Conservation (phyloP, 2,797 vertebrate species). For the Gallinago nigripennis region DNA sequence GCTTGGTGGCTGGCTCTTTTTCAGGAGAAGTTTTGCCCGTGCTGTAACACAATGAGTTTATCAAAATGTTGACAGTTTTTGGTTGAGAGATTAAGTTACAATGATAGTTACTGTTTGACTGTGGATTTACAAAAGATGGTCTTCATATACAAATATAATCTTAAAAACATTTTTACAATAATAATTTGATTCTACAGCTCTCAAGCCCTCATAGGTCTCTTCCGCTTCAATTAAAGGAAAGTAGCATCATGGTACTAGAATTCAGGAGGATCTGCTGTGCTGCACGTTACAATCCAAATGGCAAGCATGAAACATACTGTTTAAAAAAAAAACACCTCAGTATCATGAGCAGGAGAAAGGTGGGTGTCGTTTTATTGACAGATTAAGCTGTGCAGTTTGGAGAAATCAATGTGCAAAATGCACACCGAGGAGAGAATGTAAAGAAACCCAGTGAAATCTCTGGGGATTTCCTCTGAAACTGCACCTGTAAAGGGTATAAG, state of each 20-base stretch:
- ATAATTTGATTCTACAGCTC: neutral
- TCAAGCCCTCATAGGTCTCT: neutral
- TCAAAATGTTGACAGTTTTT: neutral
- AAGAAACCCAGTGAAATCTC: neutral
- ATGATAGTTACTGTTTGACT: neutral
- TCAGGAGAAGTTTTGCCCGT: neutral
- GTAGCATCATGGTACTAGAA: neutral
- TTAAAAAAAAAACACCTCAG: neutral
- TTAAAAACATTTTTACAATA: neutral
- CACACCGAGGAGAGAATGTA: neutral
- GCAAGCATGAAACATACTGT: neutral
- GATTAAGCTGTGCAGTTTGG: neutral
- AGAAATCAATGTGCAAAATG: neutral
- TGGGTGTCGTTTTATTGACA: neutral
- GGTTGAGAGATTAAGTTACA: neutral
- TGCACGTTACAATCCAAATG: neutral
- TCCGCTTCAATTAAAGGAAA: neutral
- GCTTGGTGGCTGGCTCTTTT: neutral
- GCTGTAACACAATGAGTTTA: neutral
- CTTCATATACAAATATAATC: neutral
- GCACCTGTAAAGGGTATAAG: neutral
- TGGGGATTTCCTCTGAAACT: neutral
- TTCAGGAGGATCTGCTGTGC: neutral
- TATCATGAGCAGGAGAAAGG: neutral
- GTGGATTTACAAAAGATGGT: neutral